These are phyloP conservation scores for Aleadryas rufinucha DNA, from an alignment of 2,113 vertebrate genomes.

Conservation along the genomic window DNA sequence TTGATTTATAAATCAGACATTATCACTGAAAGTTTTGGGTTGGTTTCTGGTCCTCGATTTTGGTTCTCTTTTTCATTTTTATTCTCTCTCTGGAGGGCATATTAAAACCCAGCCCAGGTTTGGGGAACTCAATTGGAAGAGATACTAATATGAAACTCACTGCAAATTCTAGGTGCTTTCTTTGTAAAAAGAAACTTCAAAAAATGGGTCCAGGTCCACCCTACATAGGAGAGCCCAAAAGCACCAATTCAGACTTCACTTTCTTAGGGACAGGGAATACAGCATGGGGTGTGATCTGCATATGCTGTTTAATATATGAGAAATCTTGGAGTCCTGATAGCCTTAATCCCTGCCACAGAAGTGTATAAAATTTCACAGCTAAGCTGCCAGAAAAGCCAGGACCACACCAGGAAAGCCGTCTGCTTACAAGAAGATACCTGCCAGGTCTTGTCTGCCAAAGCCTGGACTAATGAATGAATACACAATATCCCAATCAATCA, in stretches of 20 bases:
- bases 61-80: background rate
- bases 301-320: slow-evolving; percentile 57
- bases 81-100: background rate
- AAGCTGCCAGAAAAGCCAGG: slow-evolving; percentile 77
- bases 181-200: background rate
- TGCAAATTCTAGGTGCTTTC: background rate
- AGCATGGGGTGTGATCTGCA: slow-evolving; percentile 17
- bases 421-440: slow-evolving; percentile 79
- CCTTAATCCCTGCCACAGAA: slow-evolving; percentile 77
- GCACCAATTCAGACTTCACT: background rate
- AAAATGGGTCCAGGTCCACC: background rate
- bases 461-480: slow-evolving; percentile 81
- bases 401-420: slow-evolving; percentile 79
- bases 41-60: background rate
- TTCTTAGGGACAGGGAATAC: background rate
- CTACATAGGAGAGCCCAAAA: background rate
- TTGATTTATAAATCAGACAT: background rate
- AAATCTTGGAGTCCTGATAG: slow-evolving; percentile 70
- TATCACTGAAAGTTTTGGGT: background rate
- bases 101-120: background rate
- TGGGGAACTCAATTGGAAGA: background rate
- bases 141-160: background rate
- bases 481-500: slow-evolving; percentile 78
- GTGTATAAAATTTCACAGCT: slow-evolving; percentile 82
- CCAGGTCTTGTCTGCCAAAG: slow-evolving; percentile 80